Conservation (phyloP, 2,888 invertebrate genomes). For the Drosophila infuscata region DNA sequence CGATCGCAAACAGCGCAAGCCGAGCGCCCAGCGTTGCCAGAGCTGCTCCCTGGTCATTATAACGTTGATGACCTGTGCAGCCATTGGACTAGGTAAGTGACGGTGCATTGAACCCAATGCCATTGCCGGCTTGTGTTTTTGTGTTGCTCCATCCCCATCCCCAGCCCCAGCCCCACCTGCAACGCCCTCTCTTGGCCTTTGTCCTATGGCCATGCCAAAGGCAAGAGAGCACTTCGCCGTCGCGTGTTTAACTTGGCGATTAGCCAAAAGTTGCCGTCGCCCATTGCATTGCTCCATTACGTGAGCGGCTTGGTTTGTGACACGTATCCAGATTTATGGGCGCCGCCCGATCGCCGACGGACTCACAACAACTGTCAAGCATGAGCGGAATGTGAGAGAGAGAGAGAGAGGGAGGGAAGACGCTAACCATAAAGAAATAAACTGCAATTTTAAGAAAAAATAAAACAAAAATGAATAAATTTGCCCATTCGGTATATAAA, state of each 20-base stretch:
- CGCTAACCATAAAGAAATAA: slow-evolving; percentile 10
- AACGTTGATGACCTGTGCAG: slow-evolving; percentile 94
- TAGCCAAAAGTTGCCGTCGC: slow-evolving; percentile 54
- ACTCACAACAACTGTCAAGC: slow-evolving; percentile 45
- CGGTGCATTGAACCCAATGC: slow-evolving; percentile 52
- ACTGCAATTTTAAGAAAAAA: not conserved
- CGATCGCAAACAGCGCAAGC: slow-evolving; percentile 94
- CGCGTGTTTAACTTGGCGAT: slow-evolving; percentile 76
- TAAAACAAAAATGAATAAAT: slow-evolving; percentile 19
- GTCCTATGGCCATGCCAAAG: slow-evolving; percentile 29
- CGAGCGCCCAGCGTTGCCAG: slow-evolving; percentile 85
- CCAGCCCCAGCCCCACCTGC: not conserved
- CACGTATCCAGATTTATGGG: slow-evolving; percentile 68
- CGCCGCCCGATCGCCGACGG: slow-evolving; percentile 35
- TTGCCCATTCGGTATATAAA: slow-evolving; percentile 40
- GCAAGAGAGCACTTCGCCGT: slow-evolving; percentile 45
- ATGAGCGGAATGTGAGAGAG: slow-evolving; percentile 6
- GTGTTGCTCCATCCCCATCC: not conserved
- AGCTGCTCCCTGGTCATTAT: slow-evolving; percentile 85
- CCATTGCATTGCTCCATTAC: slow-evolving; percentile 54
- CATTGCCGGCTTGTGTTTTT: not conserved
- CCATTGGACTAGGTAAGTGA: slow-evolving; percentile 91
- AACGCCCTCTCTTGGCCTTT: not conserved
- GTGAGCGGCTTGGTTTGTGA: slow-evolving; percentile 44
- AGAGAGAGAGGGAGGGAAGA: not conserved